Percentiles rank a stretch among this genome's conserved stretches.
phyloP scores from a whole-genome alignment of 2,113 vertebrate species.

The Equus quagga region DNA sequence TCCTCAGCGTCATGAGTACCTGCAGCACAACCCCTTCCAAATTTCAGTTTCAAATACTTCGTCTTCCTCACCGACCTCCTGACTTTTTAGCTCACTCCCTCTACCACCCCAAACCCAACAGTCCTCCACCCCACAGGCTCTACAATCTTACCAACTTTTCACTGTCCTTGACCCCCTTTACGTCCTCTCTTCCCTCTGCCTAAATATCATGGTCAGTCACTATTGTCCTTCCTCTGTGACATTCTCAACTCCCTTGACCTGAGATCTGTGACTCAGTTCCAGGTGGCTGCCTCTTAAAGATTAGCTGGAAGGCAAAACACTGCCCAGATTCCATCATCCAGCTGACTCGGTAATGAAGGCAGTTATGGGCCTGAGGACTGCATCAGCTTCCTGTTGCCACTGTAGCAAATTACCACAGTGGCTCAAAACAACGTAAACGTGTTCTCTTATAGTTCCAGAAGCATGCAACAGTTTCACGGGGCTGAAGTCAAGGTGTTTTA shows the following conservation, averaged over 20 bases:
- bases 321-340: background rate
- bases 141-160: background rate
- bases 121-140: background rate
- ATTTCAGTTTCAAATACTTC: background rate
- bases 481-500: background rate
- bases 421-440: background rate
- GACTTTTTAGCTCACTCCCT: background rate
- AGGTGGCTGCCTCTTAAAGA: background rate
- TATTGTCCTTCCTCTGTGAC: background rate
- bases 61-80: background rate
- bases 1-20: background rate
- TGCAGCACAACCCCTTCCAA: background rate
- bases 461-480: background rate
- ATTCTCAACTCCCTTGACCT: background rate
- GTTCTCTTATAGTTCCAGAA: too few relatives aligned
- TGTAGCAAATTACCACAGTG: background rate
- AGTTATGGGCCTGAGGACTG: background rate
- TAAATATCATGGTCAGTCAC: background rate
- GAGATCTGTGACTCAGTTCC: background rate
- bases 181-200: too few relatives aligned
- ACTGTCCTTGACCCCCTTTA: rapidly evolving
- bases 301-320: background rate
- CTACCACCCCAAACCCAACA: background rate
- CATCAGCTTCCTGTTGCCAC: background rate
- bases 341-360: background rate